phyloP scores from a whole-genome alignment of 2,888 invertebrate species.

The Sclerodermus sp. region DNA sequence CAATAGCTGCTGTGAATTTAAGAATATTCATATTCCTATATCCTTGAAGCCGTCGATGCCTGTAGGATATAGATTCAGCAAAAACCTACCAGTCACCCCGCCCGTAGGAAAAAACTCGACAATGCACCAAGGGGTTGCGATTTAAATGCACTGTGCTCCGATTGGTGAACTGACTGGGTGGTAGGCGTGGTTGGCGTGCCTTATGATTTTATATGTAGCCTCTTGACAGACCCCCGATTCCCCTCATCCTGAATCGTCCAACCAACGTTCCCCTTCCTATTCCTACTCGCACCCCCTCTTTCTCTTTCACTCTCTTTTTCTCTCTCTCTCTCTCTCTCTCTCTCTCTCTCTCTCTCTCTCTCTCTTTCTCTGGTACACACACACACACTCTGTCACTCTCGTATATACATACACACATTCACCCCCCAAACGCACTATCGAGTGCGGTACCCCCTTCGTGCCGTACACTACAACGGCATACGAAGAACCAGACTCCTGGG shows the following conservation, averaged over 20 bases:
- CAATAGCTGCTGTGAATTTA: neutral
- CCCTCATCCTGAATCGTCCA: slow-evolving; percentile 12
- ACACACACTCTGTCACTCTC: too few relatives aligned
- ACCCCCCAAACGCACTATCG: too few relatives aligned
- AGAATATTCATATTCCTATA: slow-evolving; percentile 32
- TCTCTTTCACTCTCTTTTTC: slow-evolving; percentile 9
- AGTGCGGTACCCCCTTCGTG: too few relatives aligned
- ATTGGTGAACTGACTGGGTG: slow-evolving; percentile 50
- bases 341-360: slow-evolving; percentile 6
- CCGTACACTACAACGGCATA: too few relatives aligned
- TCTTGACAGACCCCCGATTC: slow-evolving; percentile 40
- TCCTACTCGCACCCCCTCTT: slow-evolving; percentile 19
- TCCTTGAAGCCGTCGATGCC: slow-evolving; percentile 26
- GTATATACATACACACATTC: too few relatives aligned
- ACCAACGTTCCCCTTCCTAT: slow-evolving; percentile 12
- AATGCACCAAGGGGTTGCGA: slow-evolving; percentile 53
- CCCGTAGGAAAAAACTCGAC: slow-evolving; percentile 44
- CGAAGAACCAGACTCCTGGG: too few relatives aligned
- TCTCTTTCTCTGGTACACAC: slow-evolving; percentile 8
- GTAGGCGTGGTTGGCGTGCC: slow-evolving; percentile 52
- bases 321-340: neutral
- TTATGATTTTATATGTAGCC: slow-evolving; percentile 55
- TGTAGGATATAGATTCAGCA: slow-evolving; percentile 28
- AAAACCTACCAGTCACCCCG: slow-evolving; percentile 41
- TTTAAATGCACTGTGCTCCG: slow-evolving; percentile 50